These are phyloP conservation scores for Conomelus anceps DNA, from an alignment of 2,888 invertebrate genomes.

Conservation along the genomic window DNA sequence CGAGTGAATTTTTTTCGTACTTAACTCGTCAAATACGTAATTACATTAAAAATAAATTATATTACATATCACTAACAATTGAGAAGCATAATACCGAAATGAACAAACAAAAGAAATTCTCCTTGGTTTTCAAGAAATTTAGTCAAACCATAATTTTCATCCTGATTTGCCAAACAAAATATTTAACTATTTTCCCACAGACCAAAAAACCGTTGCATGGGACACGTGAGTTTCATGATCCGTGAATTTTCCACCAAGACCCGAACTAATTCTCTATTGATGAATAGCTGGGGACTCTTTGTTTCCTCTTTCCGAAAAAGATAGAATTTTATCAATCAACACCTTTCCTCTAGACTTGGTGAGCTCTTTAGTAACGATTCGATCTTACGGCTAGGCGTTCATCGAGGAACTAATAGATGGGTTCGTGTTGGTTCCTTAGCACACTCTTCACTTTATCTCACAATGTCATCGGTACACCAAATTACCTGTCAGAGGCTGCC, in stretches of 20 bases:
- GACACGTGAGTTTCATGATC: neutral
- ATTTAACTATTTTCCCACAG: neutral
- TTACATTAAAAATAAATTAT: no score
- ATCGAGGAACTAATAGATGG: neutral
- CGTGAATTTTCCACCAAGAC: neutral
- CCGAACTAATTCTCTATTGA: neutral
- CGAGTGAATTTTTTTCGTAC: no score
- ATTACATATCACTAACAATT: no score
- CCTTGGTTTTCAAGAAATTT: no score
- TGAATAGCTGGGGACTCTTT: neutral
- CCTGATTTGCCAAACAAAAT: no score
- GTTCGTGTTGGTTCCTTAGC: neutral
- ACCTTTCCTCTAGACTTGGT: neutral
- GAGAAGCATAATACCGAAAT: no score
- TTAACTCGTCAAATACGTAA: no score
- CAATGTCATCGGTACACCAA: neutral
- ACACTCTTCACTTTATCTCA: neutral
- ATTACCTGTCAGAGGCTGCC: neutral
- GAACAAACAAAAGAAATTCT: no score
- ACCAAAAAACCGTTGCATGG: neutral
- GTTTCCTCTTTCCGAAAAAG: neutral
- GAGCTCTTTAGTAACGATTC: no score
- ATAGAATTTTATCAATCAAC: neutral
- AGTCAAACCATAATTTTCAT: no score
- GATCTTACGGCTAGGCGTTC: neutral